These are phyloP conservation scores for Amblyornis subalaris DNA, from an alignment of 2,113 vertebrate genomes.

Conservation along the genomic window DNA sequence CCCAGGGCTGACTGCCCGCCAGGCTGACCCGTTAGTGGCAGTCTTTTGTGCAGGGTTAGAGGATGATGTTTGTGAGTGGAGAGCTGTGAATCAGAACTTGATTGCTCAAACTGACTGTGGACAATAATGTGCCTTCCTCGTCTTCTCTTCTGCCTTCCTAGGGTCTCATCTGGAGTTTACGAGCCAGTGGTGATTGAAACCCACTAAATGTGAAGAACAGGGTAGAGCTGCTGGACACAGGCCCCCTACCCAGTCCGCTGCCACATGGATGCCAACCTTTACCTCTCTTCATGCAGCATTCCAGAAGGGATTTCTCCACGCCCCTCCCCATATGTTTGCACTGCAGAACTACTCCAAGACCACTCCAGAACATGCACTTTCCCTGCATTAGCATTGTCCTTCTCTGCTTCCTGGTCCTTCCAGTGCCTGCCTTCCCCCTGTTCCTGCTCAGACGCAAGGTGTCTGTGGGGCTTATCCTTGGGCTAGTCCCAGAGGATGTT, in stretches of 20 bases:
- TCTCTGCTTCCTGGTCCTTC: background rate
- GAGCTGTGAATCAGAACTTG: background rate
- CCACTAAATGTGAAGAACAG: conserved; percentile 77
- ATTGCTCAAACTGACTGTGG: background rate
- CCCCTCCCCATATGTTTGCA: conserved; percentile 33
- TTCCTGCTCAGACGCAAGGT: background rate
- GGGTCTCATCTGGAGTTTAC: conserved; percentile 87
- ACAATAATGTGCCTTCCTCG: background rate
- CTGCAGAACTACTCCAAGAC: conserved; percentile 41
- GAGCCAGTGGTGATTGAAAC: conserved; percentile 95
- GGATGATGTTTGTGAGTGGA: background rate
- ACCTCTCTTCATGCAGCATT: conserved; percentile 63
- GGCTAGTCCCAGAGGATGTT: conserved; percentile 11
- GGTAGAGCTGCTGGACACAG: conserved; percentile 59
- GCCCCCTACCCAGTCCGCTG: conserved; percentile 30
- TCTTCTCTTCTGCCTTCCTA: conserved; percentile 45
- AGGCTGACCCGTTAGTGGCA: background rate
- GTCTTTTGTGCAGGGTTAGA: background rate
- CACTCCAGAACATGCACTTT: conserved; percentile 64
- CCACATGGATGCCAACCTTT: conserved; percentile 50
- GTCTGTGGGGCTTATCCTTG: conserved; percentile 7
- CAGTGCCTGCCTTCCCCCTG: conserved; percentile 34
- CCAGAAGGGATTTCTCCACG: conserved; percentile 57
- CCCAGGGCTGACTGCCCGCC: background rate
- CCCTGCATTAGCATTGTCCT: conserved; percentile 8